phyloP scores from a whole-genome alignment of 1,140 invertebrate genomes.

The Psilanteris sp. region DNA sequence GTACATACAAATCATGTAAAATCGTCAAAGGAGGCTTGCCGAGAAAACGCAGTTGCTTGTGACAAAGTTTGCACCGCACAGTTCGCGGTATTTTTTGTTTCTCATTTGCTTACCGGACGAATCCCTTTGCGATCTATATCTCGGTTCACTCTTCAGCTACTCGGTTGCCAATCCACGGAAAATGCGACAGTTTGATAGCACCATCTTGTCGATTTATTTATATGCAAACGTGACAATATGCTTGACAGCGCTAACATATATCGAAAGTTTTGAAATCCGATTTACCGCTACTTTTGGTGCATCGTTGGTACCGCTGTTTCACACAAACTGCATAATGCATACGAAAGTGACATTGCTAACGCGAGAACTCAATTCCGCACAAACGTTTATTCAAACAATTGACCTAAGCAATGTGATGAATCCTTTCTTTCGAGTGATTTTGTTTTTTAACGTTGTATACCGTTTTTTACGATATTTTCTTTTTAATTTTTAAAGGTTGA shows the following conservation, averaged over 20 bases:
- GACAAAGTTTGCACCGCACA: slow-evolving; percentile 35
- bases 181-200: slow-evolving; percentile 62
- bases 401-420: too few relatives aligned
- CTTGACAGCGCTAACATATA: slow-evolving; percentile 54
- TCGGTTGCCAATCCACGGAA: neutral
- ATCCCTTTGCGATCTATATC: slow-evolving; percentile 18
- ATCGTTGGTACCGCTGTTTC: slow-evolving; percentile 61
- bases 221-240: slow-evolving; percentile 64
- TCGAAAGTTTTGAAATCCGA: slow-evolving; percentile 68
- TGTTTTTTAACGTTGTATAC: too few relatives aligned
- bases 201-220: slow-evolving; percentile 71
- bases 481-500: too few relatives aligned
- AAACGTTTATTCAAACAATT: slow-evolving; percentile 57
- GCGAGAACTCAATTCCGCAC: slow-evolving; percentile 67
- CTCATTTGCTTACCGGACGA: slow-evolving; percentile 48
- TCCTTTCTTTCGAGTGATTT: too few relatives aligned
- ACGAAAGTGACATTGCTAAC: slow-evolving; percentile 66
- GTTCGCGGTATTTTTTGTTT: slow-evolving; percentile 48
- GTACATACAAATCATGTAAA: slow-evolving; percentile 49
- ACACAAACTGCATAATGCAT: slow-evolving; percentile 68
- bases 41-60: slow-evolving; percentile 20
- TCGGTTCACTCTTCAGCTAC: neutral
- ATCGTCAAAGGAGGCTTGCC: slow-evolving; percentile 34
- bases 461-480: too few relatives aligned
- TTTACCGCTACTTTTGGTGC: slow-evolving; percentile 67